Conservation (phyloP, 2,113 vertebrate genomes). For the Rattus rattus region DNA sequence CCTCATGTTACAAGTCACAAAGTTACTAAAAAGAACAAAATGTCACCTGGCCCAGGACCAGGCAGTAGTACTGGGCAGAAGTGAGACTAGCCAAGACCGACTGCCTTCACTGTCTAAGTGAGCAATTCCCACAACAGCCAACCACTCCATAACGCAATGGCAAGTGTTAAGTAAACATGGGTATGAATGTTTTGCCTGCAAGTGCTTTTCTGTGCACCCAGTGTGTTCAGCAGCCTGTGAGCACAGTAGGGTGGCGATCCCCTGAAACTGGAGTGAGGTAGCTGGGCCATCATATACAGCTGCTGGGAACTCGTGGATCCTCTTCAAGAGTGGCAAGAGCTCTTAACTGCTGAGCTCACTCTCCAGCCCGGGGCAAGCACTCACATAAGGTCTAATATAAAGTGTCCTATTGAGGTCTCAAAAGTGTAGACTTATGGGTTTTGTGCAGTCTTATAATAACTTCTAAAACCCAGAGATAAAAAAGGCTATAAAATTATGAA, state of each 20-base stretch:
- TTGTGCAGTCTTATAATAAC: conserved; percentile 9
- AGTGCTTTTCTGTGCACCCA: background rate
- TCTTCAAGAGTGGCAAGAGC: background rate
- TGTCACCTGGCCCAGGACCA: background rate
- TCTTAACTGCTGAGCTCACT: too few relatives aligned
- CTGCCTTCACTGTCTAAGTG: background rate
- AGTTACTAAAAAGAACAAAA: background rate
- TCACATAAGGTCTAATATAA: background rate
- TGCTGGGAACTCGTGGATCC: background rate
- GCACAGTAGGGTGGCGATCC: background rate
- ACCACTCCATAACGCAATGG: background rate
- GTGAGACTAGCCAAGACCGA: background rate
- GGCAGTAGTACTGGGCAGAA: background rate
- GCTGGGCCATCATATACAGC: background rate
- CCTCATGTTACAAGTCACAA: background rate
- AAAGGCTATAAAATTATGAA: background rate
- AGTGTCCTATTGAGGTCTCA: background rate
- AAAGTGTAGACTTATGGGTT: background rate
- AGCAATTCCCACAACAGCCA: background rate
- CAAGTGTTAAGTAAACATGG: background rate
- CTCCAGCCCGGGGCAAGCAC: background rate
- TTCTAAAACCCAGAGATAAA: conserved; percentile 11
- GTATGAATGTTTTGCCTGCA: background rate
- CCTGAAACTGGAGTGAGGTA: background rate
- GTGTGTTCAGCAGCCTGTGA: background rate